Evolutionary conservation across 1,140 invertebrate species (phyloP).

Genomic region (Phocides pigmalion): DNA sequence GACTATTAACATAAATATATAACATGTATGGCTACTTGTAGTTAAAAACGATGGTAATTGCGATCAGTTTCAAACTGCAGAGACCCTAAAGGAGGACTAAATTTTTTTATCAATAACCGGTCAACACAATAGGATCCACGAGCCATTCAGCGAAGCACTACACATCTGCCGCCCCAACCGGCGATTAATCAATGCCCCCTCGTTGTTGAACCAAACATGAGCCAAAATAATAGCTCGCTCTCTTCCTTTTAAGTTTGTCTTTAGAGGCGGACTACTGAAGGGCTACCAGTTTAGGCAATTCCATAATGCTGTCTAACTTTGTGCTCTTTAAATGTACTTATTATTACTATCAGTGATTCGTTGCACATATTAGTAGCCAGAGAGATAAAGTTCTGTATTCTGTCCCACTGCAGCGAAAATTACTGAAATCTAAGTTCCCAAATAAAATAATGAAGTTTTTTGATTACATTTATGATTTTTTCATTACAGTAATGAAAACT

Average conservation of each 20-base stretch:
- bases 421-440: too few species aligned
- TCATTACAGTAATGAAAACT: too few species aligned
- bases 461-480: too few species aligned
- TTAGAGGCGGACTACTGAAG: neutral
- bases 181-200: conserved; percentile 68
- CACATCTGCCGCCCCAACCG: conserved; percentile 76
- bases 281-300: neutral
- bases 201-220: conserved; percentile 42
- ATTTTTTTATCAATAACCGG: conserved; percentile 47
- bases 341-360: too few species aligned
- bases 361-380: too few species aligned
- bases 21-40: too few species aligned
- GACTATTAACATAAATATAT: too few species aligned
- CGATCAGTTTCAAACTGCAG: neutral
- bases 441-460: too few species aligned
- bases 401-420: too few species aligned
- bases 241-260: conserved; percentile 23
- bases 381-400: too few species aligned
- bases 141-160: conserved; percentile 57
- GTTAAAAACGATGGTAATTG: too few species aligned
- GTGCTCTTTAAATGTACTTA: neutral
- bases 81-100: conserved; percentile 28
- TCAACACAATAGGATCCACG: conserved; percentile 64
- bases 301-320: neutral
- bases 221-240: conserved; percentile 42